Conservation (phyloP, 2,113 vertebrate genomes). For the Xiphophorus maculatus region DNA sequence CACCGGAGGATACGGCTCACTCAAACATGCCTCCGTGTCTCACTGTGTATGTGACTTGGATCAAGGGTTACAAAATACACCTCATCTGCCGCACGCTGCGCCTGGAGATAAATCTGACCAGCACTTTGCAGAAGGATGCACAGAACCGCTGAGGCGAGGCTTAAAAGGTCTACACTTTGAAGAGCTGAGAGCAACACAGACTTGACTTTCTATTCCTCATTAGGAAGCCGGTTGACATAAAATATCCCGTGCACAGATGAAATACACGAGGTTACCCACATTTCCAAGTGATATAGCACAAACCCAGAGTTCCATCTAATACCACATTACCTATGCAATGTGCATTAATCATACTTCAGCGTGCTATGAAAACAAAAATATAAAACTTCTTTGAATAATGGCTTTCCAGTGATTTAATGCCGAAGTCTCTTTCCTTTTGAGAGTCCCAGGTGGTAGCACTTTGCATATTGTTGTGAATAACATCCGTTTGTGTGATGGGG, state of each 20-base stretch:
- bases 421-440: conserved; percentile 63
- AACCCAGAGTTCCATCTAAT: conserved; percentile 54
- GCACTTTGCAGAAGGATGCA: conserved; percentile 53
- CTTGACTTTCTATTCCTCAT: conserved; percentile 44
- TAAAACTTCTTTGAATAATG: conserved; percentile 74
- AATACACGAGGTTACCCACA: conserved; percentile 24
- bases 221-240: conserved; percentile 36
- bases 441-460: conserved; percentile 77
- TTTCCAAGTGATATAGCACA: conserved; percentile 51
- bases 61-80: conserved; percentile 56
- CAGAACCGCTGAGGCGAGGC: conserved; percentile 39
- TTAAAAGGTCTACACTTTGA: conserved; percentile 45
- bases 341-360: conserved; percentile 65
- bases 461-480: conserved; percentile 82
- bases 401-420: conserved; percentile 76
- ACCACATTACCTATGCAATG: conserved; percentile 58
- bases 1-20: conserved; percentile 60
- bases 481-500: conserved; percentile 72
- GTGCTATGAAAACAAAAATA: conserved; percentile 64
- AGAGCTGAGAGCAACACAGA: conserved; percentile 35
- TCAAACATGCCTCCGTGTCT: conserved; percentile 40
- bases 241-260: conserved; percentile 19
- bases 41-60: conserved; percentile 46
- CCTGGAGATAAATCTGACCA: conserved; percentile 72
- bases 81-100: conserved; percentile 42